phyloP scores from a whole-genome alignment of 2,797 vertebrate species.

The Pampus argenteus region DNA sequence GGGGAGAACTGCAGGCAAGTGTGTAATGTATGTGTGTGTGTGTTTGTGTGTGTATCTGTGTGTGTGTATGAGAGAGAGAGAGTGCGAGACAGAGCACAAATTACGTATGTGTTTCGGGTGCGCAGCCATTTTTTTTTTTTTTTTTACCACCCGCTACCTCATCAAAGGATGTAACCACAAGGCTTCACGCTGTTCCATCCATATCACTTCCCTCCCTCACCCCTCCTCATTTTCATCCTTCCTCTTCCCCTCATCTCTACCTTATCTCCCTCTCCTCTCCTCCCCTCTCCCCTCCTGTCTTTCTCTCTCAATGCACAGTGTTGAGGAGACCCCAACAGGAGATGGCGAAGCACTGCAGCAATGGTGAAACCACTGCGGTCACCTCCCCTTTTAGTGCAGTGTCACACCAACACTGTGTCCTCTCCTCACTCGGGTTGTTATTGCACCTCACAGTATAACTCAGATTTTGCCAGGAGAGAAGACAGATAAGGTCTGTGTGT shows the following conservation, averaged over 20 bases:
- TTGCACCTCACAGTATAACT: too few relatives aligned
- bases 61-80: constrained; percentile 22
- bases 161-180: constrained; percentile 84
- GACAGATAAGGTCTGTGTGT: constrained; percentile 10
- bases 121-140: constrained; percentile 57
- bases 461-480: constrained; percentile 31
- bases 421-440: constrained; percentile 31
- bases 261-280: constrained; percentile 23
- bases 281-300: background rate
- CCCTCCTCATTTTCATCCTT: constrained; percentile 4
- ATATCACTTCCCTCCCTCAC: constrained; percentile 52
- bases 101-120: constrained; percentile 62
- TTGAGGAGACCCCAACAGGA: constrained; percentile 78
- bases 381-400: constrained; percentile 82
- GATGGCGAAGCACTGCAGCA: constrained; percentile 71
- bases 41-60: constrained; percentile 23
- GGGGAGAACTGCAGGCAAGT: constrained; percentile 45
- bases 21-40: constrained; percentile 33
- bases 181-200: constrained; percentile 75
- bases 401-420: constrained; percentile 74
- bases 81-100: constrained; percentile 33
- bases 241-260: constrained; percentile 31
- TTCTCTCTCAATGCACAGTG: constrained; percentile 43
- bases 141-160: constrained; percentile 65
- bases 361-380: constrained; percentile 75